A percentile compares a stretch with the other conserved stretches of the same genome.
phyloP scores from a whole-genome alignment of 1,140 invertebrate genomes.

The Penaeus vannamei region DNA sequence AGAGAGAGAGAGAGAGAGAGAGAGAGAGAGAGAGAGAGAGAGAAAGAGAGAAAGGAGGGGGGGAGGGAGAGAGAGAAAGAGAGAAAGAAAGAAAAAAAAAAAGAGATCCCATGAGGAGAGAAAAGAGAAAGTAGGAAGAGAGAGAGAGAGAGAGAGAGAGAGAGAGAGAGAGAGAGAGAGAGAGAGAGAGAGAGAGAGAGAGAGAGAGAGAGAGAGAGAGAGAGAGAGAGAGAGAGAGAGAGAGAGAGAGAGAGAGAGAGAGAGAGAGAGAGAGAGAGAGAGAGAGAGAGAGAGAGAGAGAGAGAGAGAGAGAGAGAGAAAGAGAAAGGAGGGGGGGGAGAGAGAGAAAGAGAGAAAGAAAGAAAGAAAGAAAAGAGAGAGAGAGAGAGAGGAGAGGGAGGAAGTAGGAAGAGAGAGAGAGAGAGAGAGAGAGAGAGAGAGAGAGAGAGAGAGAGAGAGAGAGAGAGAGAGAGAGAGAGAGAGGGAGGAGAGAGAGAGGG shows the following conservation, averaged over 20 bases:
- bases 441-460: no score
- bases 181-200: conserved; percentile 16
- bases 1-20: background rate
- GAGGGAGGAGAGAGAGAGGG: no score
- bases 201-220: conserved; percentile 24
- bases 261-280: no score
- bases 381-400: no score
- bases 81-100: background rate
- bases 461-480: no score
- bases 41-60: background rate
- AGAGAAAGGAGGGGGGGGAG: no score
- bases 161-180: conserved; percentile 11
- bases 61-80: conserved; percentile 3
- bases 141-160: background rate
- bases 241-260: background rate
- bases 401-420: no score
- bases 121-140: background rate
- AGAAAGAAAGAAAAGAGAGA: no score
- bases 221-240: conserved; percentile 19
- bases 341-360: no score
- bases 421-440: no score
- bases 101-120: background rate
- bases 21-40: background rate
- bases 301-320: no score
- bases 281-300: no score